phyloP scores from a whole-genome alignment of 2,113 vertebrate species.

The Lycocorax pyrrhopterus region DNA sequence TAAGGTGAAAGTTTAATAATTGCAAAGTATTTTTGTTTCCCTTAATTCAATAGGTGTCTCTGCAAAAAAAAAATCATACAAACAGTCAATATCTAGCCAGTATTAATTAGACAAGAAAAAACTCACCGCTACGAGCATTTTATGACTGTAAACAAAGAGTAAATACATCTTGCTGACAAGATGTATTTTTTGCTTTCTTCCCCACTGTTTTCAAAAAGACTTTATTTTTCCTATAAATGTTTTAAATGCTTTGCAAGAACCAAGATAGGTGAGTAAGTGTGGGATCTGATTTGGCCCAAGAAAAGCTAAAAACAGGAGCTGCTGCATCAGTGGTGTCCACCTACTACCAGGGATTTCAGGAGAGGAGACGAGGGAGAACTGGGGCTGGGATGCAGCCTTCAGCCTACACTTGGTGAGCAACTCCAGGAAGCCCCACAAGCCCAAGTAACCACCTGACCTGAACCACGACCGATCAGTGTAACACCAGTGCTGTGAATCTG shows the following conservation, averaged over 20 bases:
- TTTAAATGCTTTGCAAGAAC: neutral
- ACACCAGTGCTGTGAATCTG: fast-evolving
- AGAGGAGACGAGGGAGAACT: fast-evolving
- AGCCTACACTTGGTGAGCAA: neutral
- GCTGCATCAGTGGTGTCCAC: neutral
- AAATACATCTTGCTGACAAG: neutral
- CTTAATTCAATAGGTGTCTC: neutral
- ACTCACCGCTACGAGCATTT: neutral
- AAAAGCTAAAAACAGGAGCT: neutral
- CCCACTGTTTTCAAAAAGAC: neutral
- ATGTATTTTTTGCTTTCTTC: neutral
- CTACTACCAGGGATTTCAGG: fast-evolving
- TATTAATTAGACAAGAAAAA: neutral
- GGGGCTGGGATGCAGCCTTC: neutral
- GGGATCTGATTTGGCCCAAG: neutral
- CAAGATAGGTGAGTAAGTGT: fast-evolving
- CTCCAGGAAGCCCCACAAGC: neutral
- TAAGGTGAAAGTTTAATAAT: neutral
- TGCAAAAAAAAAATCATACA: neutral
- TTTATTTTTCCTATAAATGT: neutral
- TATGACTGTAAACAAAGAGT: neutral
- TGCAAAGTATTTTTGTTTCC: neutral
- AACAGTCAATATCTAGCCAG: neutral
- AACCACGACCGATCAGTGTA: fast-evolving
- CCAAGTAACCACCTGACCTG: neutral